Base-by-base conservation (phyloP, 2,797 vertebrate species). In the Chaetodon trifasciatus region DNA sequence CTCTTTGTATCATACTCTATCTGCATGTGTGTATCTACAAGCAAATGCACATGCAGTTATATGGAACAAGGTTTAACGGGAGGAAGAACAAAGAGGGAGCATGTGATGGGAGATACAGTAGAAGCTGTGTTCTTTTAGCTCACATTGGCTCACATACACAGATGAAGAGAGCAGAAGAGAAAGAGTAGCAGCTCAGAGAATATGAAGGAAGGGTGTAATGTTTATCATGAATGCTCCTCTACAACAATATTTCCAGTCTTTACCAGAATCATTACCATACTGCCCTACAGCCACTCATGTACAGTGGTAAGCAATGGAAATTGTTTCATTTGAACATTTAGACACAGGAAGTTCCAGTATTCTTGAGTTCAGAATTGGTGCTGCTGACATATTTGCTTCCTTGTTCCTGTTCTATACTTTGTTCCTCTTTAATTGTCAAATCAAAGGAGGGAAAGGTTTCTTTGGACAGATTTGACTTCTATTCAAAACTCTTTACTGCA, bases 351-450 rank as follows among this genome's bases (percentile, higher is more conserved):
- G 78, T 89, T 62, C 21, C 0, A 35, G 50, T 69, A 49, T 76
- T 78, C 53, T 63, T 57, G 49, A 74, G 50, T 73, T 86, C 71
- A 88, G 23, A 75, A 82, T 74, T 17, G 24, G 60, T 53, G 61
- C 7, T 47, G 81, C 61, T 70, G 42, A 66, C 9, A 0, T 28
- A 50, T 72, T 68, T 47, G 53, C 53, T 85, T 91, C 84, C 88
- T 39, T 56, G 77, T 86, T 82, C 79, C 39, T 24, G 23, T 65
- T 71, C 21, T n/a, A 40, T 70, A 23, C n/a, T 40, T 37, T 35
- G 77, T 92, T 92, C 89, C 86, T 86, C 84, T 87, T 89, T 35
- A 75, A 4, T 32, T 12, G 32, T 56, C 28, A 57, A 47, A 85
- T 69, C 11, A 53, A 44, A 57, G 9, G 1, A n/a, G 4, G 17